Evolutionary conservation across 2,888 invertebrate genomes (phyloP), one percentile per base, ranked within the genome.

Genomic region (Catocala fraxini): DNA sequence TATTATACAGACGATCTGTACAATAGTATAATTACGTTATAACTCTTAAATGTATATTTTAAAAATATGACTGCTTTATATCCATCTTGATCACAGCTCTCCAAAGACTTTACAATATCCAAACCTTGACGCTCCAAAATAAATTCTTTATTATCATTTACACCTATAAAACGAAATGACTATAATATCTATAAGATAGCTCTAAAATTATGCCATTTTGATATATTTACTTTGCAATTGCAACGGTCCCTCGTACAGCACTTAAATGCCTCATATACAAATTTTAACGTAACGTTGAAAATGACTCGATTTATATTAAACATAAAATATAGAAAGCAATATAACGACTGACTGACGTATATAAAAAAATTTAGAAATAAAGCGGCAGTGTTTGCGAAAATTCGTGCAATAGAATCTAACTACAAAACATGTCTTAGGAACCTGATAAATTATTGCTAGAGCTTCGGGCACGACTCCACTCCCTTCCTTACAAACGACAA

Each of bases 51-150:
- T 87, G 85, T 90, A 89, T 92, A 92, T 90, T 93, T 87, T 91
- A 93, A 93, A 94, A 93, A 94, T 94, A 94, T 94, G 93, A 94
- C 93, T 94, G 91, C 90, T 88, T 93, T 93, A 90, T 92, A 92
- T 91, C 93, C 93, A 87, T 93, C 93, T 85, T 89, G 89, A 94
- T 94, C 93, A 94, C 93, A 94, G 93, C 93, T 91, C 90, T 91
- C 93, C 93, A 87, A 90, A 92, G 92, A 92, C 93, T 89, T 92
- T 90, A 89, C 93, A 88, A 89, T 90, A 91, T 91, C 90, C 92
- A 83, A 88, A 90, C 90, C 91, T 77, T 87, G 90, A 90, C 93
- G 84, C 89, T 89, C 93, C 93, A 91, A 93, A 93, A 93, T 93
- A 93, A 92, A 93, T 92, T 93, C 93, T 92, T 91, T 89, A 77